Base-by-base conservation (phyloP, 2,888 invertebrate species). In the Tenthredo mesomela region DNA sequence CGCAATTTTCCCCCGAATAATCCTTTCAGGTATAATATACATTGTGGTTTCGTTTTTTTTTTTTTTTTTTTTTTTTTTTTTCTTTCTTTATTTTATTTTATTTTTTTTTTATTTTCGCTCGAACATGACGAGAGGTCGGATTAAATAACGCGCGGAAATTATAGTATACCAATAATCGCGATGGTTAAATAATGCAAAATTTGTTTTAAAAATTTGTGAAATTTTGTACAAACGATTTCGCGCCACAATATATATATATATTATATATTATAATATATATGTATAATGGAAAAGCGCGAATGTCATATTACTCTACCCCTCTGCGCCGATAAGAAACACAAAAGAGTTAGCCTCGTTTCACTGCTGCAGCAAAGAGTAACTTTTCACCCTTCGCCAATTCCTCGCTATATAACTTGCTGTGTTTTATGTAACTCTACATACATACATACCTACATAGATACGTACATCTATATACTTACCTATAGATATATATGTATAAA, bases 351-450 rank as follows among this genome's bases (percentile, higher is more conserved):
- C 71, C 12, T 12, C 71, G 43, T 70, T 70, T 54, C 70, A 29
- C 25, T 15, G 71, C 71, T 40, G 71, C 40, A 73, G 70, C 37
- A 54, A 37, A 40, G 21, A 43, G 43, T 73, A 73, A 73, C 71
- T 73, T 73, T 73, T 73, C 43, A 73, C 43, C 71, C 43, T 73
- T 29, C 71, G 71, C 71, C 71, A 12, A 73, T 73, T 73, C 71
- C 71, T 73, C 21, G 71, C 71, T 73, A 43, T 43, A 43, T 43
- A 73, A 73, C 71, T 73, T 73, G 29, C 71, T 43, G 71, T 73
- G 71, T 73, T 43, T 73, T 21, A 43, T 73, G 40, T 43, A 73
- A 37, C 37, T 71, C n/a, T 37, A 21, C 40, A 21, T n/a, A 33
- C 1, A 21, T n/a, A 58, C 21, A 21, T n/a, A 33, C 1, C 3